Evolutionary conservation across 2,888 invertebrate genomes (phyloP).

Genomic region (Tenthredo scrophulariae): DNA sequence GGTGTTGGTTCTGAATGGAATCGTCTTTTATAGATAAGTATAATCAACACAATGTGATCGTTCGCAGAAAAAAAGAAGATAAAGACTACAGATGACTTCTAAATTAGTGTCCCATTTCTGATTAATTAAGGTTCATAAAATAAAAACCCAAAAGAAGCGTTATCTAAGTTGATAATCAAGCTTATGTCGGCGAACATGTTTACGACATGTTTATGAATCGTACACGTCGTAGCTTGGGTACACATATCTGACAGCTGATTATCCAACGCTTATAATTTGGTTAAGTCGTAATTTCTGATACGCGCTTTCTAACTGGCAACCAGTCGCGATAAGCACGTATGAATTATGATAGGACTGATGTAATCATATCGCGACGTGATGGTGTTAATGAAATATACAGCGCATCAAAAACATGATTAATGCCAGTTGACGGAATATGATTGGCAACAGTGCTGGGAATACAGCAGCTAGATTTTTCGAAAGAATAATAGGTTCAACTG

Average conservation of each 20-base stretch:
- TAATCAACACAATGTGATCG: not conserved
- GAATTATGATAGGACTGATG: not conserved
- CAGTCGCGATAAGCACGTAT: not conserved
- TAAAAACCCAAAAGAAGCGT: not conserved
- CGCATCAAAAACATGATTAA: slow-evolving; percentile 19
- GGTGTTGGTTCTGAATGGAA: not conserved
- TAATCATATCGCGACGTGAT: not conserved
- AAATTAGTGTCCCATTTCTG: not conserved
- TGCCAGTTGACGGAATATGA: not conserved
- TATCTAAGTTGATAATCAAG: not conserved
- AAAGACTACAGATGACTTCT: not conserved
- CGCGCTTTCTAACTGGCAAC: not conserved
- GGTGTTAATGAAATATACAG: slow-evolving; percentile 19
- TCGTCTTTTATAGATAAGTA: not conserved
- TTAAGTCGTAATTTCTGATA: not conserved
- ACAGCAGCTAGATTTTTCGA: not conserved
- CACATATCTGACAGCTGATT: not conserved
- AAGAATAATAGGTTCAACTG: not conserved
- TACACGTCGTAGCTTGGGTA: not conserved
- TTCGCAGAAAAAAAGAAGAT: not conserved
- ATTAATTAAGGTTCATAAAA: not conserved
- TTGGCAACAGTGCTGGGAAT: slow-evolving; percentile 38
- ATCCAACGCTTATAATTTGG: slow-evolving; percentile 13
- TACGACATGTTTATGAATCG: not conserved
- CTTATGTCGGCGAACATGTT: not conserved